Evolutionary conservation across 2,888 invertebrate species (phyloP), one percentile per base, ranked within the genome.

Genomic region (Oxyteleia sp.): DNA sequence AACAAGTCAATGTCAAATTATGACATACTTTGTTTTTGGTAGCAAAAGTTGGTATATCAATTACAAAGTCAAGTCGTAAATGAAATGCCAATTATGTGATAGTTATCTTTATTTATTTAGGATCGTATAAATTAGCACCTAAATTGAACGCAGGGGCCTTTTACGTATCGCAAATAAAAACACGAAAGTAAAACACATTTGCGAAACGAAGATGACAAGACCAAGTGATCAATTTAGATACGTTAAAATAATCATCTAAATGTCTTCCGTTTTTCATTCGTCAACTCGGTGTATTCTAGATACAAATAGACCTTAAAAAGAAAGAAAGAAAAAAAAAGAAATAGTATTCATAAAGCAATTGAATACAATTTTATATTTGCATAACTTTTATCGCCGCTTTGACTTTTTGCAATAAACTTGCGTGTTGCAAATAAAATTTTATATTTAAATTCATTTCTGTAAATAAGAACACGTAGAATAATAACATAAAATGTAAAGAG

Each of bases 51-150:
- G 7, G 38, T 38, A 38, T n/a, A 38, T 20, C 8, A 15, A 20
- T 57, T 57, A 55, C 29, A 55, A 18, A 55, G 35, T 11, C 4
- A 16, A 57, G 20, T 57, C 38, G 16, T 35, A 41, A 57, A 57
- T 41, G 41, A 57, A 57, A 57, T 38, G n/a, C 38, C 26, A 16
- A 61, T 61, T 43, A 45, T 26, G 18, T 29, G 35, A 47, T 47
- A 63, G 18, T 63, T 63, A 18, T 45, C 47, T 47, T 32, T 47
- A 32, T 47, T 47, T 63, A 63, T 63, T 63, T 63, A 47, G 63
- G 47, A 47, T 20, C 18, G 63, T 20, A 63, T 63, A 47, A 32
- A 63, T 63, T 61, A 63, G 47, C 63, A 47, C 63, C 47, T 47
- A 63, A 63, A 63, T 47, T 63, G 47, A 63, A 20, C 18, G 47